Evolutionary conservation across 2,888 invertebrate species (phyloP).

Genomic region (Polydesmus complanatus): DNA sequence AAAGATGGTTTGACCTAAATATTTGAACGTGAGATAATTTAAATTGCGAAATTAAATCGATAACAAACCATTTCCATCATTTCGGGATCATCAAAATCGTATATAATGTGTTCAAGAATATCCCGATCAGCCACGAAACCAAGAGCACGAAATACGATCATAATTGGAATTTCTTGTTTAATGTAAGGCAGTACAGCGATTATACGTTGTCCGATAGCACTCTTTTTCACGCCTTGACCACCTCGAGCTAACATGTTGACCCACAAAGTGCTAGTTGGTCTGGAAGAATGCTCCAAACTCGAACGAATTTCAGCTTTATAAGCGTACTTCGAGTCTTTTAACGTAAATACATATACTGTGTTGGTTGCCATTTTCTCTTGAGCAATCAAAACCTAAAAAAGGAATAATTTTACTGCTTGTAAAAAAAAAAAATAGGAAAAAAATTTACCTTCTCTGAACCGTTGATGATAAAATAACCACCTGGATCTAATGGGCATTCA

Average conservation of each 20-base stretch:
- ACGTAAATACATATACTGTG: slow-evolving; percentile 97
- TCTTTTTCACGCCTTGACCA: slow-evolving; percentile 92
- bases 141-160: slow-evolving; percentile 98
- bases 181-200: slow-evolving; percentile 97
- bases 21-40: background rate
- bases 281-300: slow-evolving; percentile 71
- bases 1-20: slow-evolving; percentile 76
- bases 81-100: slow-evolving; percentile 99
- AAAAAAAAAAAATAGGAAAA: background rate
- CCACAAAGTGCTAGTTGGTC: slow-evolving; percentile 96
- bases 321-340: slow-evolving; percentile 99
- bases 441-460: slow-evolving; percentile 81
- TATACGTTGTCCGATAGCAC: slow-evolving; percentile 95
- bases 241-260: slow-evolving; percentile 99
- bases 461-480: slow-evolving; percentile 99
- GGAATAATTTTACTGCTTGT: background rate
- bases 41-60: background rate
- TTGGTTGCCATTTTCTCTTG: slow-evolving; percentile 99
- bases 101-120: slow-evolving; percentile 98
- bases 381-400: slow-evolving; percentile 65
- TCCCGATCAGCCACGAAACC: slow-evolving; percentile 99
- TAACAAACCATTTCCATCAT: slow-evolving; percentile 96
- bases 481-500: slow-evolving; percentile 97
- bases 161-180: slow-evolving; percentile 98
- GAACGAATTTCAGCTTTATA: slow-evolving; percentile 97